Conservation (phyloP, 1,140 invertebrate genomes). For the Ips typographus region DNA sequence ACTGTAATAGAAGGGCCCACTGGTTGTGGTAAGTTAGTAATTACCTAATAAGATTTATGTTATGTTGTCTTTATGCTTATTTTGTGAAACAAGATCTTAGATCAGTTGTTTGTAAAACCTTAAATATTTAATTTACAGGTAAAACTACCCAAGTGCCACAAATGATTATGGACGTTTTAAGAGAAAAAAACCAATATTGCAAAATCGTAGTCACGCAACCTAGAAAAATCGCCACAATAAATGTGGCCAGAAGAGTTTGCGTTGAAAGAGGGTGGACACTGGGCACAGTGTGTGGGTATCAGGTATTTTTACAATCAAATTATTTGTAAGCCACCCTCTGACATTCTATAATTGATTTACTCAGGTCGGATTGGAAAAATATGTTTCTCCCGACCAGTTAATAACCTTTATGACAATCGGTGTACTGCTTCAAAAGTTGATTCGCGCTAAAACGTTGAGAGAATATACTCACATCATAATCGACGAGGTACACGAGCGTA, state of each 20-base stretch:
- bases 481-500: slow-evolving; percentile 94
- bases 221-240: slow-evolving; percentile 85
- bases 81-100: too few species aligned
- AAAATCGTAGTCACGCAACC: slow-evolving; percentile 91
- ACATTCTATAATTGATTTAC: neutral
- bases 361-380: slow-evolving; percentile 58
- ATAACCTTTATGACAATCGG: slow-evolving; percentile 88
- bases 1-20: slow-evolving; percentile 88
- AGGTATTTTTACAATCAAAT: slow-evolving; percentile 51
- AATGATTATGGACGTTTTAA: slow-evolving; percentile 78
- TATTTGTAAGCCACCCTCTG: slow-evolving; percentile 1
- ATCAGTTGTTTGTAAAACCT: neutral
- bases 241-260: slow-evolving; percentile 82
- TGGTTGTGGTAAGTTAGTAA: slow-evolving; percentile 58
- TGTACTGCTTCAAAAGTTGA: slow-evolving; percentile 71
- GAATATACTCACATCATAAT: slow-evolving; percentile 91
- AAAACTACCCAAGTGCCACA: slow-evolving; percentile 85
- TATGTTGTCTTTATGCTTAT: too few species aligned
- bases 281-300: slow-evolving; percentile 84
- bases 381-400: slow-evolving; percentile 68
- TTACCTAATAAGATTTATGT: too few species aligned
- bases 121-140: slow-evolving; percentile 40
- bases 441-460: slow-evolving; percentile 62
- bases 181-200: slow-evolving; percentile 57
- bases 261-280: slow-evolving; percentile 76